Evolutionary conservation across 2,888 invertebrate genomes (phyloP), one percentile per base, ranked within the genome.

Genomic region (Koerneria pararmatus): DNA sequence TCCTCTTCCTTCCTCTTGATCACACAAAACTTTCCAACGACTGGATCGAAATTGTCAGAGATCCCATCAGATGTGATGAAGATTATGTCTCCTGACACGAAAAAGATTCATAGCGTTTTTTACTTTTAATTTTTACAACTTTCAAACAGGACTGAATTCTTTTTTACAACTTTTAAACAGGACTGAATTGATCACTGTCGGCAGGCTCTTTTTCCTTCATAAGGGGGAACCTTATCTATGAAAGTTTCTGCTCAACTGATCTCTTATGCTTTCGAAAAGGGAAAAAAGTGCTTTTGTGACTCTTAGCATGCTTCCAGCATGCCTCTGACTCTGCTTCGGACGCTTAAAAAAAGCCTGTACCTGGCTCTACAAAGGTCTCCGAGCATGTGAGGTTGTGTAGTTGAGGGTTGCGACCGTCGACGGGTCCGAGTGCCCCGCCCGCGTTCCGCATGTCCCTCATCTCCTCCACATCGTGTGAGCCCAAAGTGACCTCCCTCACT

Each of bases 361-460:
- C 80, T 32, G 75, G 86, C 75, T 91, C 90, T 8, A 91, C 87
- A 69, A 90, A 88, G 0, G 91, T 91, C 87, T 92, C 88, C 24
- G 78, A 78, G 72, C 91, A 88, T 0, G 92, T 93, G 60, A 93
- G 87, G 84, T 93, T 93, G 80, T 90, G 90, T 54, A 93, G 86
- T 85, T 93, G 92, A 0, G 92, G 92, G 80, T 90, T 90, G 27
- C 86, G 86, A 31, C 91, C 92, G 80, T 91, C 91, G 0, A 92
- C 92, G 0, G 92, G 92, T 2, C 92, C 92, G 19, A 93, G 84
- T 3, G 92, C 92, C 24, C 92, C 92, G 41, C 92, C 87, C 3
- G 92, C 92, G 84, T 93, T 92, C 31, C 92, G 87, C 89, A 93
- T 92, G 82, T 93, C 91, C 27, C 91, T 87, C 88, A 91, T 91